Evolutionary conservation across 1,140 invertebrate genomes (phyloP).

Genomic region (Drosophila kikkawai): DNA sequence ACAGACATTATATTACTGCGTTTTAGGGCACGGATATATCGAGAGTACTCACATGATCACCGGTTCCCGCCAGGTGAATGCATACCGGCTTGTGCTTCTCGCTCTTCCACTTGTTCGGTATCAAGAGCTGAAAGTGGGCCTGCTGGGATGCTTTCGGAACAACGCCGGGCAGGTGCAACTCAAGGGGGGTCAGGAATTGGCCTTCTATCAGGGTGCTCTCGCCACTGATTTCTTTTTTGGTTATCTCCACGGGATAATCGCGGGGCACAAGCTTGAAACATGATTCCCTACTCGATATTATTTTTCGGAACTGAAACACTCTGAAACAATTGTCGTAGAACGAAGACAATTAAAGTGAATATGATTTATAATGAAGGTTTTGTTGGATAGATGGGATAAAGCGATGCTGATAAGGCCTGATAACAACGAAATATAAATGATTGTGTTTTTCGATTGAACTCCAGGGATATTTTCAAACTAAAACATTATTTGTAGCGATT

Average conservation of each 20-base stretch:
- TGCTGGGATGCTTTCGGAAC: conserved; percentile 93
- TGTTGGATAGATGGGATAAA: background rate
- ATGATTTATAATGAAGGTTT: background rate
- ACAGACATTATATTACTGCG: conserved; percentile 25
- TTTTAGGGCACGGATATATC: background rate
- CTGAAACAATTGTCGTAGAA: conserved; percentile 85
- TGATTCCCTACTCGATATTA: conserved; percentile 92
- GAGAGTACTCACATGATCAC: conserved; percentile 95
- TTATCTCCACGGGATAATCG: conserved; percentile 95
- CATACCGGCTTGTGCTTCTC: conserved; percentile 92
- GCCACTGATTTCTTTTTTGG: conserved; percentile 92
- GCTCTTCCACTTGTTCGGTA: conserved; percentile 92
- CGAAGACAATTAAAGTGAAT: conserved; percentile 7
- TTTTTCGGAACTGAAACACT: conserved; percentile 95
- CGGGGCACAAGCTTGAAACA: conserved; percentile 93
- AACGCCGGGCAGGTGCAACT: conserved; percentile 92
- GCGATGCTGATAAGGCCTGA: background rate
- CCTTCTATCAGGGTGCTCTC: conserved; percentile 94
- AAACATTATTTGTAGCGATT: background rate
- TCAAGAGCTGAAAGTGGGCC: conserved; percentile 93
- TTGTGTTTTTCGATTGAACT: conserved; percentile 10
- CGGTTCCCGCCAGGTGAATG: conserved; percentile 98
- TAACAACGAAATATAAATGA: background rate
- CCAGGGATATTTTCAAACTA: conserved; percentile 8
- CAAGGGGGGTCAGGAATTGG: conserved; percentile 94